These are phyloP conservation scores for Drosophila gaucha DNA, from an alignment of 2,888 invertebrate species.

Conservation along the genomic window DNA sequence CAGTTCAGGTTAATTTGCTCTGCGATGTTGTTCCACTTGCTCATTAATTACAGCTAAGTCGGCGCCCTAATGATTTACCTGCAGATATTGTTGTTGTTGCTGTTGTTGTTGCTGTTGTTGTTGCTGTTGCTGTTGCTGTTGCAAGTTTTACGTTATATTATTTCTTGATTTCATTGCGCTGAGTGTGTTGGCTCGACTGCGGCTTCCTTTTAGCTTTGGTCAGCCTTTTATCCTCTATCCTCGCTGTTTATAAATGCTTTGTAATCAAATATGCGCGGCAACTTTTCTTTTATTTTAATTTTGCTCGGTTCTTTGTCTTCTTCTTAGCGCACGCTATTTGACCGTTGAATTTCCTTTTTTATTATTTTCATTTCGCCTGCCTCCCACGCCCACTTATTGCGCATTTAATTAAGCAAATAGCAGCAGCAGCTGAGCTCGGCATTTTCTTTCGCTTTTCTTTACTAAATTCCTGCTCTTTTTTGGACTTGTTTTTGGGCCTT, in stretches of 20 bases:
- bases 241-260: constrained; percentile 60
- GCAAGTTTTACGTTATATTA: constrained; percentile 59
- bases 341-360: constrained; percentile 33
- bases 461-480: constrained; percentile 9
- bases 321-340: constrained; percentile 51
- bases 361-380: constrained; percentile 8
- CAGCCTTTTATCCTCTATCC: constrained; percentile 36
- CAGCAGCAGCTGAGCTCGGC: constrained; percentile 43
- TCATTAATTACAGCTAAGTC: constrained; percentile 76
- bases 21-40: constrained; percentile 71
- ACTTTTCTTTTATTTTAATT: constrained; percentile 26
- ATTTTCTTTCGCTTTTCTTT: constrained; percentile 17
- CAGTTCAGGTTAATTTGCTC: constrained; percentile 73
- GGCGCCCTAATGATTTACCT: constrained; percentile 68
- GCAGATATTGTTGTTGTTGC: constrained; percentile 45
- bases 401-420: constrained; percentile 77
- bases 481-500: constrained; percentile 3
- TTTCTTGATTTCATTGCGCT: constrained; percentile 59
- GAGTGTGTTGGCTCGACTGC: constrained; percentile 24
- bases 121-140: constrained; percentile 26
- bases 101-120: constrained; percentile 12
- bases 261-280: constrained; percentile 62
- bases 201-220: constrained; percentile 25
- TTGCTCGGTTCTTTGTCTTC: constrained; percentile 21
- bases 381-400: constrained; percentile 45